These are phyloP conservation scores for Centrocercus urophasianus DNA, from an alignment of 2,113 vertebrate species.

Conservation along the genomic window DNA sequence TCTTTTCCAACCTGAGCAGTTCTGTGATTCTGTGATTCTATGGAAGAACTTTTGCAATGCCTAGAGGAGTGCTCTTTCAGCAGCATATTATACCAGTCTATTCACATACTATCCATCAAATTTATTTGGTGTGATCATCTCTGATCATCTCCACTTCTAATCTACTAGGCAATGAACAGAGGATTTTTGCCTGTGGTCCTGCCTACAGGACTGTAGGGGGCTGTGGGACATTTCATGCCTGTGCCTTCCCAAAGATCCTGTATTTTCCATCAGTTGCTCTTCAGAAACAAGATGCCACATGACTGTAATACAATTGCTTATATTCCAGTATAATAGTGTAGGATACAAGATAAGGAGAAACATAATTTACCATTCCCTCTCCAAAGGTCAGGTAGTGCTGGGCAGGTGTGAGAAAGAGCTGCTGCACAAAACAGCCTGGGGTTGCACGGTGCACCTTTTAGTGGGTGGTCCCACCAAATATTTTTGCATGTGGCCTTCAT, in stretches of 20 bases:
- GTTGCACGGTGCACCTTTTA: not conserved
- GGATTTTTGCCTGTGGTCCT: not conserved
- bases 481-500: not conserved
- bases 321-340: not conserved
- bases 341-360: not conserved
- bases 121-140: not conserved
- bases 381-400: not conserved
- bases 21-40: too few species aligned
- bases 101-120: not conserved
- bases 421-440: not conserved
- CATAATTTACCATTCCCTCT: not conserved
- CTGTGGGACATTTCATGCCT: not conserved
- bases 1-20: too few species aligned
- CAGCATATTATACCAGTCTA: not conserved
- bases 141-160: too few species aligned
- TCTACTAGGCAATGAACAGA: not conserved
- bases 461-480: conserved; percentile 18
- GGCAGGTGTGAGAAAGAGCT: conserved; percentile 40
- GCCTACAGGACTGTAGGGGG: too few species aligned
- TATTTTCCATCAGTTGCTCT: not conserved
- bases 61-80: not conserved
- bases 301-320: not conserved
- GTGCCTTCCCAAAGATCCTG: not conserved
- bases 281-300: not conserved
- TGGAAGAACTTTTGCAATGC: not conserved